Evolutionary conservation across 2,888 invertebrate species (phyloP).

Genomic region (Philereme transversata): DNA sequence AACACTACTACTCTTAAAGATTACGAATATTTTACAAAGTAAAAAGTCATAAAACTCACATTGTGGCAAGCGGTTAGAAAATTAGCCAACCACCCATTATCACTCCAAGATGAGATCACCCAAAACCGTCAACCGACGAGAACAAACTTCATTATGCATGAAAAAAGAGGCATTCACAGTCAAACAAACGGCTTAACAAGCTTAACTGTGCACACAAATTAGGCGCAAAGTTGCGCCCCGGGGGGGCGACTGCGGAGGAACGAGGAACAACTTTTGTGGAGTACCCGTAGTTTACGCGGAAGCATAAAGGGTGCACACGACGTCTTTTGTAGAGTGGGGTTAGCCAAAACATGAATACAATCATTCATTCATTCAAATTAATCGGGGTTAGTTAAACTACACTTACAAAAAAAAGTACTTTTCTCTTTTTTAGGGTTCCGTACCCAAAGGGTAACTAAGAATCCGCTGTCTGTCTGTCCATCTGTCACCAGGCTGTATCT

Average conservation of each 20-base stretch:
- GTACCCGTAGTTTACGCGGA: conserved; percentile 12
- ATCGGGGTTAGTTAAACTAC: background rate
- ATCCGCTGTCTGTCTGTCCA: no score
- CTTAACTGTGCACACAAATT: conserved; percentile 51
- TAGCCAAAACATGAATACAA: conserved; percentile 4
- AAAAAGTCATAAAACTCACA: background rate
- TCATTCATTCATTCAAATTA: no score
- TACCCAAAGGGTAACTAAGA: no score
- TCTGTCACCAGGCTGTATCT: no score
- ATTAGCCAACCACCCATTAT: conserved; percentile 8
- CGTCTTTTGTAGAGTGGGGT: background rate
- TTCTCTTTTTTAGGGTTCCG: no score
- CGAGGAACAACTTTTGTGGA: conserved; percentile 24
- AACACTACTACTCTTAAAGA: no score
- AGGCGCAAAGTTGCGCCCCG: conserved; percentile 40
- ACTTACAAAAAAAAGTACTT: no score
- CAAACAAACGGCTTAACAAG: conserved; percentile 49
- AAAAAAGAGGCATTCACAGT: conserved; percentile 38
- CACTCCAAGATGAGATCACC: conserved; percentile 15
- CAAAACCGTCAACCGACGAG: conserved; percentile 29
- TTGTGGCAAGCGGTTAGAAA: background rate
- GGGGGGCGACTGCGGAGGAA: conserved; percentile 19
- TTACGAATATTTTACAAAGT: no score
- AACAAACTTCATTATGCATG: conserved; percentile 39
- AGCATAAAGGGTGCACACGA: conserved; percentile 11